Conservation (phyloP, 2,113 vertebrate genomes). For the Triplophysa rosa region DNA sequence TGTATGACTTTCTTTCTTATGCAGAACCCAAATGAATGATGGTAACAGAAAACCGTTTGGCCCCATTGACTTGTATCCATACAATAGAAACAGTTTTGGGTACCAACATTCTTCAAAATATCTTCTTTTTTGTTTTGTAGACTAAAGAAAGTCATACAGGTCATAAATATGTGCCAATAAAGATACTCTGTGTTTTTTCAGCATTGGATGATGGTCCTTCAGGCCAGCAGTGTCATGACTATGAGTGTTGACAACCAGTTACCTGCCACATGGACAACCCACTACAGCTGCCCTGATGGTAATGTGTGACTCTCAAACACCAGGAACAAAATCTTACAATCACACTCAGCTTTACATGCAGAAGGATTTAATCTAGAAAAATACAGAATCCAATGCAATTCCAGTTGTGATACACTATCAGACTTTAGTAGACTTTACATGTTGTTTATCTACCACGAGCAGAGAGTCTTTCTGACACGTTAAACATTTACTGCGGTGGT, state of each 20-base stretch:
- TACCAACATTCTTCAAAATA: too few relatives aligned
- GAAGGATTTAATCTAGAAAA: too few relatives aligned
- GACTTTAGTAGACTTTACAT: background rate
- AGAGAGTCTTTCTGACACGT: background rate
- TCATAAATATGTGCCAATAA: background rate
- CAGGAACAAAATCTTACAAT: background rate
- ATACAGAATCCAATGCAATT: background rate
- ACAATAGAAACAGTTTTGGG: too few relatives aligned
- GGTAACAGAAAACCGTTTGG: too few relatives aligned
- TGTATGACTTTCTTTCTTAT: too few relatives aligned
- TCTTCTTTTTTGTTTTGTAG: too few relatives aligned
- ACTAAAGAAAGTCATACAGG: too few relatives aligned
- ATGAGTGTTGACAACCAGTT: slow-evolving; percentile 69
- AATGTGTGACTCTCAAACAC: slow-evolving; percentile 35
- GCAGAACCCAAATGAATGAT: too few relatives aligned
- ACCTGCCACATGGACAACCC: slow-evolving; percentile 64
- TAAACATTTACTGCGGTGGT: slow-evolving; percentile 32
- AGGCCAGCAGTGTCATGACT: slow-evolving; percentile 70
- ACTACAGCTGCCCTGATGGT: slow-evolving; percentile 71
- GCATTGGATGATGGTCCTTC: slow-evolving; percentile 72
- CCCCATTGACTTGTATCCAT: too few relatives aligned
- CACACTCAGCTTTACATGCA: too few relatives aligned
- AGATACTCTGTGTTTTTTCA: slow-evolving; percentile 9
- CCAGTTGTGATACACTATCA: background rate
- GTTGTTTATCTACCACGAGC: background rate